Conservation (phyloP, 1,140 invertebrate species). For the Drosophila sechellia region DNA sequence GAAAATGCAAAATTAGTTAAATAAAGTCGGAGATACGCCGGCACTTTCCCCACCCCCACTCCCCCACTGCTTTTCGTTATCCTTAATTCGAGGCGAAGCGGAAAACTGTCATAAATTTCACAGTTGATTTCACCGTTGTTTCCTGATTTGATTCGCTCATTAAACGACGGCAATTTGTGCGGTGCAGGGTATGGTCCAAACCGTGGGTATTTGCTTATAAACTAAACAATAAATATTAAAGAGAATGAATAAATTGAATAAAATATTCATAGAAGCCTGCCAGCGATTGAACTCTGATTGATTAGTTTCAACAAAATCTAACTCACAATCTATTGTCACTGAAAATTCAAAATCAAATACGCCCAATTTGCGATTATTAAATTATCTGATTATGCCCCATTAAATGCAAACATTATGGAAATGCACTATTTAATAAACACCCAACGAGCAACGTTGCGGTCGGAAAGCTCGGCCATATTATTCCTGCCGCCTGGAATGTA, state of each 20-base stretch:
- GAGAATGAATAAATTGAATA: background rate
- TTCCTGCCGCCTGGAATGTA: conserved; percentile 54
- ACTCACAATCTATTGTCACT: background rate
- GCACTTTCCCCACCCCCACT: background rate
- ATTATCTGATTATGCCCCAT: background rate
- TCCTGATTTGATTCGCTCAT: conserved; percentile 32
- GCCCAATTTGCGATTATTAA: background rate
- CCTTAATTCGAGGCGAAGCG: conserved; percentile 3
- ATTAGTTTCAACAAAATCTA: background rate
- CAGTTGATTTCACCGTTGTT: conserved; percentile 64
- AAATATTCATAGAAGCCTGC: background rate
- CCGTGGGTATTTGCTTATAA: background rate
- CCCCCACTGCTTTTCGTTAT: background rate
- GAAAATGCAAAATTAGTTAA: conserved; percentile 73
- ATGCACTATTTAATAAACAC: background rate
- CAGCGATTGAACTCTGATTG: background rate
- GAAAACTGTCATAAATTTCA: conserved; percentile 73
- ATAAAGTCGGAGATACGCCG: conserved; percentile 37
- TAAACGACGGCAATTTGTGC: conserved; percentile 1
- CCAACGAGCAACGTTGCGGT: background rate
- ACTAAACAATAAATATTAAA: background rate
- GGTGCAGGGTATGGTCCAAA: background rate
- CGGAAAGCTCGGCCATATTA: background rate
- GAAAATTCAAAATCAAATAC: background rate
- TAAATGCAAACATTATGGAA: background rate